Evolutionary conservation across 1,140 invertebrate species (phyloP).

Genomic region (Ceratoteleas bidentatus): DNA sequence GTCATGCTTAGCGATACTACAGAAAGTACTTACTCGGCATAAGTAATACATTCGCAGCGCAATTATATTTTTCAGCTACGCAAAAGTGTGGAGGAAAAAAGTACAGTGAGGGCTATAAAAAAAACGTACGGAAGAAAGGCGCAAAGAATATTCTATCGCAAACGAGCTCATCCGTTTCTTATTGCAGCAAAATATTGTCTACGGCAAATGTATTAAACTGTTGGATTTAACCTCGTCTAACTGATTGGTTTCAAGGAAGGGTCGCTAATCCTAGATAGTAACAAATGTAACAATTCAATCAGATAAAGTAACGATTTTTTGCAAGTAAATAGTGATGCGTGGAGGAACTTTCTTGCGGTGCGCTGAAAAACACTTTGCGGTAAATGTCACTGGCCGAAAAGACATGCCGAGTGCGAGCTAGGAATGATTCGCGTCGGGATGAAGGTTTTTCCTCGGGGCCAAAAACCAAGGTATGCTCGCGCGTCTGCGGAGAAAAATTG

Average conservation of each 20-base stretch:
- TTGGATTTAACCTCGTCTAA: constrained; percentile 48
- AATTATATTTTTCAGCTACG: no score
- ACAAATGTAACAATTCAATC: constrained; percentile 58
- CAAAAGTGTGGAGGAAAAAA: no score
- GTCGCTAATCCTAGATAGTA: constrained; percentile 54
- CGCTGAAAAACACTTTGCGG: constrained; percentile 30
- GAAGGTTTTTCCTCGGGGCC: constrained; percentile 4
- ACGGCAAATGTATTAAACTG: constrained; percentile 56
- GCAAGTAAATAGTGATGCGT: constrained; percentile 42
- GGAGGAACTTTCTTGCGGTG: constrained; percentile 14
- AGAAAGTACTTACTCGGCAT: no score
- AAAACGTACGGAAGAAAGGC: no score
- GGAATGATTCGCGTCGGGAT: constrained; percentile 9
- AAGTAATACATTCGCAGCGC: no score
- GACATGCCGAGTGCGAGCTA: constrained; percentile 24
- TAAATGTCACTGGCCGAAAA: constrained; percentile 18
- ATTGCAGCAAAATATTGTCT: constrained; percentile 54
- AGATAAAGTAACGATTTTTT: constrained; percentile 52
- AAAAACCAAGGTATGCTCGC: constrained; percentile 1
- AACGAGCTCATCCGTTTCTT: no score
- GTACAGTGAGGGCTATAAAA: no score
- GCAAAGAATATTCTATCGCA: no score
- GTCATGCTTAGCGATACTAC: no score
- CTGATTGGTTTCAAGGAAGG: constrained; percentile 56
- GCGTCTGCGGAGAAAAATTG: constrained; percentile 25